phyloP scores from a whole-genome alignment of 1,140 invertebrate genomes.

The Meteorus sp. region DNA sequence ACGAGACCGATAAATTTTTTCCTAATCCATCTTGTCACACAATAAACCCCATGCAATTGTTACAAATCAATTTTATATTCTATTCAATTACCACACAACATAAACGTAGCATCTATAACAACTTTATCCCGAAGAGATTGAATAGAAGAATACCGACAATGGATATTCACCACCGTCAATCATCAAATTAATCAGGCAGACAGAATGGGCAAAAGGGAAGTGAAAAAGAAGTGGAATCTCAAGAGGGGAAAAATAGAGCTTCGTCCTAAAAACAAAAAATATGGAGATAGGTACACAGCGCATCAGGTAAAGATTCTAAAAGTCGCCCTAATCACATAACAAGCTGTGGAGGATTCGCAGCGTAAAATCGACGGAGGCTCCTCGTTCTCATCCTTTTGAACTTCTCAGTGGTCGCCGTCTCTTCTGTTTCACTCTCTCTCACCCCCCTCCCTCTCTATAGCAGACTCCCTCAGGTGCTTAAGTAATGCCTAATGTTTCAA shows the following conservation, averaged over 20 bases:
- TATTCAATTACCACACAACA: too few relatives aligned
- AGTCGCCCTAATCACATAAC: constrained; percentile 38
- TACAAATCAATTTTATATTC: too few relatives aligned
- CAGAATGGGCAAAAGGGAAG: background rate
- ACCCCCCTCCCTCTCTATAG: constrained; percentile 23
- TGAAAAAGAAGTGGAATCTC: background rate
- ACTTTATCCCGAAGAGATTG: too few relatives aligned
- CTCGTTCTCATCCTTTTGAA: constrained; percentile 3
- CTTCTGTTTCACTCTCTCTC: constrained; percentile 22
- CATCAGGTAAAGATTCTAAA: constrained; percentile 15
- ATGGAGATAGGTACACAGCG: background rate
- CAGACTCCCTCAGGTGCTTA: constrained; percentile 32
- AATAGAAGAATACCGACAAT: background rate
- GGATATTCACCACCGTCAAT: constrained; percentile 18
- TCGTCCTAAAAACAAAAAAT: constrained; percentile 20
- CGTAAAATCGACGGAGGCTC: constrained; percentile 42
- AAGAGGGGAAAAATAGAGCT: constrained; percentile 13
- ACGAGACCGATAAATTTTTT: too few relatives aligned
- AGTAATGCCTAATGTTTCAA: constrained; percentile 51
- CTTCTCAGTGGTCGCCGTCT: constrained; percentile 27
- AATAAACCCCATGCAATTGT: too few relatives aligned
- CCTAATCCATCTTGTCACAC: too few relatives aligned
- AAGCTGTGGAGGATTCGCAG: constrained; percentile 49
- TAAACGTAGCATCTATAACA: too few relatives aligned
- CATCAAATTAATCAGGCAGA: constrained; percentile 16